These are phyloP conservation scores for Pemphredon lugubris DNA, from an alignment of 2,888 invertebrate genomes.

Conservation along the genomic window DNA sequence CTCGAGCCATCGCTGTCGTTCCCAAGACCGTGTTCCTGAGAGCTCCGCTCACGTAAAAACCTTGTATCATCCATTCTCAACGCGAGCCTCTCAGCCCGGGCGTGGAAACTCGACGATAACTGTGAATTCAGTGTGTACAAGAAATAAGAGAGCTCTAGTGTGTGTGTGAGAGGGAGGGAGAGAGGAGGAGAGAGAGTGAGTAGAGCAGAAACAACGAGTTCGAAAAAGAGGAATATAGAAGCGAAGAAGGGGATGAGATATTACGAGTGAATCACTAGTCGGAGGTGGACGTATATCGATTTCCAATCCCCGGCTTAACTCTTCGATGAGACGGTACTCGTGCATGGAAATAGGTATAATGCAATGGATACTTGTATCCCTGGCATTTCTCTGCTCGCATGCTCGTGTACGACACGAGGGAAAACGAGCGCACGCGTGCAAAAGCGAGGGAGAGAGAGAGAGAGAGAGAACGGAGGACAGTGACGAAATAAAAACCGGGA, in stretches of 20 bases:
- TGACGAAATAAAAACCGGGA: constrained; percentile 12
- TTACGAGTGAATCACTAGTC: constrained; percentile 30
- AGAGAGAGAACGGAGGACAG: constrained; percentile 1
- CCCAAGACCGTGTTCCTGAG: constrained; percentile 1
- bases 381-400: too few relatives aligned
- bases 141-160: constrained; percentile 17
- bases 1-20: background rate
- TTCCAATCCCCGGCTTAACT: constrained; percentile 61
- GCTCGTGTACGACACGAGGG: background rate
- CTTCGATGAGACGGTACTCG: constrained; percentile 50
- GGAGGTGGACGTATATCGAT: constrained; percentile 56
- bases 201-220: background rate
- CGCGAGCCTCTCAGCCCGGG: background rate
- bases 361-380: constrained; percentile 57
- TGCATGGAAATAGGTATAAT: constrained; percentile 61
- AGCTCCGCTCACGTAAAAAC: constrained; percentile 17
- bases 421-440: too few relatives aligned
- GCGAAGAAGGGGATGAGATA: constrained; percentile 15
- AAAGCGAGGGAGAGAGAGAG: background rate
- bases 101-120: constrained; percentile 29
- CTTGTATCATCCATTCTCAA: constrained; percentile 17
- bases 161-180: background rate
- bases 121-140: constrained; percentile 19
- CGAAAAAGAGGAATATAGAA: constrained; percentile 13
- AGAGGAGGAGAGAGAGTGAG: background rate